phyloP scores from a whole-genome alignment of 2,888 invertebrate genomes.

The Desoria tigrina region DNA sequence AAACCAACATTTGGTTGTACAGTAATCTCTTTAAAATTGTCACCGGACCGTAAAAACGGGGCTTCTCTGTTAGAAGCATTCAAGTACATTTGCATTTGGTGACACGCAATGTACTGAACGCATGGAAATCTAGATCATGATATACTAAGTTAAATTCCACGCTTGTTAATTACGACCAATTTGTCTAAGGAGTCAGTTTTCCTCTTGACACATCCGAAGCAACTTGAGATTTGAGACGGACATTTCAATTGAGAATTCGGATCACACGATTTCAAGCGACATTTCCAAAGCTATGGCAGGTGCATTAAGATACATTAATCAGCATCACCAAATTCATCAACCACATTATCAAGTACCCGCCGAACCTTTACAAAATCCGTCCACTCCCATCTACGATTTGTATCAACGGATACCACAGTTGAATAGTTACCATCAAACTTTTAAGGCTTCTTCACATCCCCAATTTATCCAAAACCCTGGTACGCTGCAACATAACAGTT shows the following conservation, averaged over 20 bases:
- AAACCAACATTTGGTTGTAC: too few species aligned
- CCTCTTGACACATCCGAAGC: neutral
- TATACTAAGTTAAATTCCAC: too few species aligned
- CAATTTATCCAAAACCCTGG: neutral
- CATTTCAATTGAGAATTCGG: neutral
- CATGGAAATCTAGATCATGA: too few species aligned
- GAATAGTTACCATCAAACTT: slow-evolving; percentile 10
- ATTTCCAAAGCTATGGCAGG: too few species aligned
- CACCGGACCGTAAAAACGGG: too few species aligned
- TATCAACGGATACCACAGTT: slow-evolving; percentile 7
- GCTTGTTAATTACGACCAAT: too few species aligned
- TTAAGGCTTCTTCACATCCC: neutral
- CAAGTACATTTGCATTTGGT: too few species aligned
- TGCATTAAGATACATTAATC: neutral
- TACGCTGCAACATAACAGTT: neutral
- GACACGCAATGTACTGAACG: too few species aligned
- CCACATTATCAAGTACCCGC: neutral
- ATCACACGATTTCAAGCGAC: too few species aligned
- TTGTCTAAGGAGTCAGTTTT: too few species aligned
- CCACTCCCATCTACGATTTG: neutral
- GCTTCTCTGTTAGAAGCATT: too few species aligned
- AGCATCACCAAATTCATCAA: neutral
- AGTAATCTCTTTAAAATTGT: too few species aligned
- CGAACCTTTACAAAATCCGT: neutral
- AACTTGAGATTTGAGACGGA: neutral